These are phyloP conservation scores for Halichoerus grypus DNA, from an alignment of 2,113 vertebrate species.

Conservation along the genomic window DNA sequence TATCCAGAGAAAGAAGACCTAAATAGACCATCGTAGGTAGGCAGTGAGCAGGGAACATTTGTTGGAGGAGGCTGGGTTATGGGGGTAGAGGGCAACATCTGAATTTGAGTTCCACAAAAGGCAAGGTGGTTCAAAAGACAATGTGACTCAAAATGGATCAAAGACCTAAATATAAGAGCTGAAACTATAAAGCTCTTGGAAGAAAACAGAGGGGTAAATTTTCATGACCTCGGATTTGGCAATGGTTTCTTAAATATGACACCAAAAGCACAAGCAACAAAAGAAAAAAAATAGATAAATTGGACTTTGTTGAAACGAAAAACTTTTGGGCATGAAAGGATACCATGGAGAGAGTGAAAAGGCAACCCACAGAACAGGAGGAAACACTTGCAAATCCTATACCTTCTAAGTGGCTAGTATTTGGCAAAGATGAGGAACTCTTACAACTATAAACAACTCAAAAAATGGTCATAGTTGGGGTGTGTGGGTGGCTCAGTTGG, in stretches of 20 bases:
- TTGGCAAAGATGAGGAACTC: neutral
- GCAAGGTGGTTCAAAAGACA: neutral
- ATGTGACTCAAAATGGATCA: neutral
- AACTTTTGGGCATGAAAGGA: neutral
- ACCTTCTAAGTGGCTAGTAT: neutral
- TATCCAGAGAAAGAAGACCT: neutral
- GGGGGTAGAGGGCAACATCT: neutral
- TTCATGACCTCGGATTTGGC: conserved; percentile 21
- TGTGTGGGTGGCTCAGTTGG: neutral
- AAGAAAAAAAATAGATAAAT: conserved; percentile 16
- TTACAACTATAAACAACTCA: neutral
- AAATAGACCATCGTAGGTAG: neutral
- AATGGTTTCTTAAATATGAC: conserved; percentile 5
- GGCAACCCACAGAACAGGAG: neutral
- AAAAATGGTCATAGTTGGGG: neutral
- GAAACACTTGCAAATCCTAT: neutral
- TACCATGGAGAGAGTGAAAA: neutral
- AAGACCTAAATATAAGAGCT: neutral
- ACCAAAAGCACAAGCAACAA: conserved; percentile 13
- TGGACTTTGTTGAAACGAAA: conserved; percentile 3
- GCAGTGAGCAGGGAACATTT: neutral
- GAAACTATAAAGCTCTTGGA: neutral
- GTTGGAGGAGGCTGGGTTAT: neutral
- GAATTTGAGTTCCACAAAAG: neutral
- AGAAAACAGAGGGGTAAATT: conserved; percentile 1